Percentiles rank a stretch among this genome's conserved stretches.
Conservation (phyloP, 1,140 invertebrate species). For the Philaenus spumarius region DNA sequence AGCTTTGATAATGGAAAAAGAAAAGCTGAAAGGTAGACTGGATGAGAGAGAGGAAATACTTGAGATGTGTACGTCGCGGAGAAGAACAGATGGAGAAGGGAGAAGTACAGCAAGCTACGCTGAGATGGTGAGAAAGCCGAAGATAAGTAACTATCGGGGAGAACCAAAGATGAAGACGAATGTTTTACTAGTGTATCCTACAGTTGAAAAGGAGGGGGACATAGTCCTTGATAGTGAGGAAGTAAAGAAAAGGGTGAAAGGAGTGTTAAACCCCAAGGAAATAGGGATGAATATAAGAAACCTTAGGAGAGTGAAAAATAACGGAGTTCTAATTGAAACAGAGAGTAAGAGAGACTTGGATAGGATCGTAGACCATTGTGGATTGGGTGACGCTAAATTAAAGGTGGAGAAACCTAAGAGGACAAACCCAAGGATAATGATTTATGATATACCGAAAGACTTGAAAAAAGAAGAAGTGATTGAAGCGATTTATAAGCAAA, state of each 20-base stretch:
- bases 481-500: too few relatives aligned
- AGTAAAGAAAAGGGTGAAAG: background rate
- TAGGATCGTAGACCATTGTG: background rate
- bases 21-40: too few relatives aligned
- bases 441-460: background rate
- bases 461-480: background rate
- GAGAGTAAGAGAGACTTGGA: background rate
- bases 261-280: background rate
- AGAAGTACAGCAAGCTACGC: too few relatives aligned
- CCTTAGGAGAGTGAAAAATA: background rate
- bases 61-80: too few relatives aligned
- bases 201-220: background rate
- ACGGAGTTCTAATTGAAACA: background rate
- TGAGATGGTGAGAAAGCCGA: too few relatives aligned
- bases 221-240: too few relatives aligned
- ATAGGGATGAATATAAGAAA: background rate
- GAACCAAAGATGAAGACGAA: too few relatives aligned
- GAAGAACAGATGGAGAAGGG: too few relatives aligned
- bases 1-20: too few relatives aligned
- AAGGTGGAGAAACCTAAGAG: background rate
- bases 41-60: too few relatives aligned
- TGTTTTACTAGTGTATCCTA: background rate
- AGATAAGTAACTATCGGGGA: too few relatives aligned
- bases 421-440: background rate
- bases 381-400: background rate